Evolutionary conservation across 2,797 vertebrate species (phyloP), one percentile per base, ranked within the genome.

Genomic region (Melanotaenia boesemani): DNA sequence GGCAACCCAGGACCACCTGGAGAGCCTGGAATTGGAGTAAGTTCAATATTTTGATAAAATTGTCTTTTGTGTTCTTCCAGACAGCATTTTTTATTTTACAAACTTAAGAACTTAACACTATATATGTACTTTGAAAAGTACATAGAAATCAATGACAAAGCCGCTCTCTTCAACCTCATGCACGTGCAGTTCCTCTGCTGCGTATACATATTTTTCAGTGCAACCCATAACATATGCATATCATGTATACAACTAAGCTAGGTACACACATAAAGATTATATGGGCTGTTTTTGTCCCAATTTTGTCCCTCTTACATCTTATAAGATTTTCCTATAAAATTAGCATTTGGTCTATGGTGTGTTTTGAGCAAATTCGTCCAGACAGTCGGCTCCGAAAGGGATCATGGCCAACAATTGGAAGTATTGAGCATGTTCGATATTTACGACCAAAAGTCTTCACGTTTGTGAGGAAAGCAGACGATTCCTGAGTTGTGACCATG

Each of bases 1-100:
- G 98, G 98, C 44, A 98, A 99, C 87, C 98, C 98, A 22, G 98
- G 98, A 56, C 90, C 97, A 62, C 89, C 95, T 32, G 98, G 98
- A 87, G 98, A 99, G 91, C 87, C 96, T 50, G 98, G 98, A 76
- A 74, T 91, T 26, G 89, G 86, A 34, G 98, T 99, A 93, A 97
- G 97, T 96, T 62, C 55, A 67, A 9, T 9, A 16, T 64, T 34
- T 60, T 74, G 24, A 46, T 4, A 10, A 24, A 54, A 11, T n/a
- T 24, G 28, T 7, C 52, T 0, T 5, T 48, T 39, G 28, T 69
- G 9, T 32, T 8, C 50, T 64, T 57, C 54, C 26, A 72, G 30
- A 57, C 24, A 34, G 6, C 0, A n/a, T 54, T 70, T 61, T 28
- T 41, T 58, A 48, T 22, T 36, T 15, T 11, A 56, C 55, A 80